Base-by-base conservation (phyloP, 2,888 invertebrate genomes). In the Pseudoips prasinana region DNA sequence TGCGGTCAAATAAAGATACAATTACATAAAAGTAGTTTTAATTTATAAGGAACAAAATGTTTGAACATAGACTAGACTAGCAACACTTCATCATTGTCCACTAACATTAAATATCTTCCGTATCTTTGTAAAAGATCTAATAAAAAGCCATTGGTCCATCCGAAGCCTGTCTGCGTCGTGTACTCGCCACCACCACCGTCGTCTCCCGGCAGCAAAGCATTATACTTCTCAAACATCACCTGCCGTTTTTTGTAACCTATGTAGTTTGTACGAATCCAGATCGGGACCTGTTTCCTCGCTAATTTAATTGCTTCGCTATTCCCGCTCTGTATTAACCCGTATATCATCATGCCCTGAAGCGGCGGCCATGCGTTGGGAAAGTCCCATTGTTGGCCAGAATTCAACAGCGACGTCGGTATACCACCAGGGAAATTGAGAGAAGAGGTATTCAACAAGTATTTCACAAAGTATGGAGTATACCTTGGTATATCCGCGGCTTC, bases 341-440 rank as follows among this genome's bases (percentile, higher is more conserved):
- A 90, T 1, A 96, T 91, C 1, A 94, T 79, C 30, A 95, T 90
- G 58, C 94, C 93, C 44, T 95, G 93, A 25, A 94, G 89, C 1
- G 96, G 96, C 0, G 96, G 93, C 96, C 96, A 96, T 0, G 94
- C 95, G 65, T 96, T 96, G 1, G 96, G 94, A 60, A 91, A 93
- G 69, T 95, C 95, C 95, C 95, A 94, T 66, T 95, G 93, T 69
- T 94, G 92, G 0, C 93, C 93, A 5, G 92, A 92, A 10, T 89
- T 78, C 19, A 85, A 78, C 22, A 94, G 59, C 0, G 94, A 94
- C 0, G 92, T 77, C 0, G 95, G 95, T 11, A 94, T 89, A 3
- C 95, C 94, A 1, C 94, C 94, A 10, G 90, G 83, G 50, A 81
- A 92, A 10, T 88, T 66, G 35, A 92, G 73, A 6, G 83, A 80